Conservation (phyloP, 2,888 invertebrate species). For the Drosophila maculinotata region DNA sequence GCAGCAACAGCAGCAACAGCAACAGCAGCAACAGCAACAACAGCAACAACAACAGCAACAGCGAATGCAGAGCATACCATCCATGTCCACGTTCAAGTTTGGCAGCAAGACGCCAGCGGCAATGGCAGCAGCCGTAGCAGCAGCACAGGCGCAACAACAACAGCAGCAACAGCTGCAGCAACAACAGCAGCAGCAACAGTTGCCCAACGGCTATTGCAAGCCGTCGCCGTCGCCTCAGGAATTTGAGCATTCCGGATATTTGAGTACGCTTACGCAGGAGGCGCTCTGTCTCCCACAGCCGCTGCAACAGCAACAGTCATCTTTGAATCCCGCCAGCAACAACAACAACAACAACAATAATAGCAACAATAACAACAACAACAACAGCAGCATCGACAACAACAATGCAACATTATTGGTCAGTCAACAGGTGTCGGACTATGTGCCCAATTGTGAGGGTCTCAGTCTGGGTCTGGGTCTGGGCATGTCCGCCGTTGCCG, state of each 20-base stretch:
- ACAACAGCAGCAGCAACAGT: constrained; percentile 69
- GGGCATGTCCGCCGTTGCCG: constrained; percentile 26
- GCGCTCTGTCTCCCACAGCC: constrained; percentile 65
- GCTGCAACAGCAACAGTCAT: constrained; percentile 52
- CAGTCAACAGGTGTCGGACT: constrained; percentile 65
- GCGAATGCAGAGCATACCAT: constrained; percentile 83
- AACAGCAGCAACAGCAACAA: constrained; percentile 41
- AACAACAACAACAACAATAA: constrained; percentile 49
- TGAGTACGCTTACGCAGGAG: constrained; percentile 83
- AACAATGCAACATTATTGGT: constrained; percentile 48
- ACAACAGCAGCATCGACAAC: constrained; percentile 47
- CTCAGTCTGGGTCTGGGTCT: constrained; percentile 47
- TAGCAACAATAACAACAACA: constrained; percentile 50
- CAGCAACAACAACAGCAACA: constrained; percentile 59
- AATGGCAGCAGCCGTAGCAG: constrained; percentile 65
- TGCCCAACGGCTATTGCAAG: constrained; percentile 85
- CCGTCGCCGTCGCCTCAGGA: constrained; percentile 84
- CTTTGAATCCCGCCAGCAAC: constrained; percentile 66
- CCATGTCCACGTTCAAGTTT: constrained; percentile 84
- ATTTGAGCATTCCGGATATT: constrained; percentile 80
- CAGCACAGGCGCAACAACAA: constrained; percentile 61
- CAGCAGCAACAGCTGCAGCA: constrained; percentile 60
- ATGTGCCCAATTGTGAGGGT: constrained; percentile 70
- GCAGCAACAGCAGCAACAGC: constrained; percentile 23
- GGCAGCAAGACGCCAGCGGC: constrained; percentile 72